Evolutionary conservation across 2,888 invertebrate species (phyloP), one percentile per base, ranked within the genome.

Genomic region (Pristionchus entomophagus): DNA sequence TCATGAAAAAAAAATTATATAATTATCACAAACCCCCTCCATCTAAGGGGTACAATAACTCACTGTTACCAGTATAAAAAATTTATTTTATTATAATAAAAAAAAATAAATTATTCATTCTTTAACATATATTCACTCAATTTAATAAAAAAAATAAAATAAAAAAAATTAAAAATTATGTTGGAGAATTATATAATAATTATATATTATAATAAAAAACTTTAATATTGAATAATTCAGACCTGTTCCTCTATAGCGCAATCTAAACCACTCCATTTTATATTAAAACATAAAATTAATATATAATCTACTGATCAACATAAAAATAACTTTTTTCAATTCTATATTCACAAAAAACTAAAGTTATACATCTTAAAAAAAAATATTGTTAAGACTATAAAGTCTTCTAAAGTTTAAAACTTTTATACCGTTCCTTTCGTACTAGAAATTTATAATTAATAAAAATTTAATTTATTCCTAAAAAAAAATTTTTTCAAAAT

Each of bases 111-210:
- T n/a, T n/a, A n/a, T n/a, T n/a, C n/a, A n/a, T n/a, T n/a, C n/a
- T n/a, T n/a, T n/a, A n/a, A n/a, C n/a, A n/a, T n/a, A n/a, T n/a
- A n/a, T n/a, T n/a, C n/a, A n/a, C n/a, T n/a, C n/a, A n/a, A n/a
- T n/a, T n/a, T 89, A 86, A 92, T 93, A 85, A 88, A 87, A 91
- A 92, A 91, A 94, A 87, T 93, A 93, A n/a, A 88, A 94, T 91
- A 87, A 93, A 89, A 85, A 94, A 86, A 81, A 94, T 91, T 41
- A 93, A 78, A 14, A 94, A 94, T 26, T 93, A 86, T 49, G 73
- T 81, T 85, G 87, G 93, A 17, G 92, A 41, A 84, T 93, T 89
- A 88, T 93, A 91, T 91, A 29, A 94, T 86, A 91, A 78, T 53
- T 84, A 65, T 87, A 73, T 80, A 84, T 87, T 78, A 51, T 32